phyloP scores from a whole-genome alignment of 2,113 vertebrate genomes.

The Oryzias melastigma region DNA sequence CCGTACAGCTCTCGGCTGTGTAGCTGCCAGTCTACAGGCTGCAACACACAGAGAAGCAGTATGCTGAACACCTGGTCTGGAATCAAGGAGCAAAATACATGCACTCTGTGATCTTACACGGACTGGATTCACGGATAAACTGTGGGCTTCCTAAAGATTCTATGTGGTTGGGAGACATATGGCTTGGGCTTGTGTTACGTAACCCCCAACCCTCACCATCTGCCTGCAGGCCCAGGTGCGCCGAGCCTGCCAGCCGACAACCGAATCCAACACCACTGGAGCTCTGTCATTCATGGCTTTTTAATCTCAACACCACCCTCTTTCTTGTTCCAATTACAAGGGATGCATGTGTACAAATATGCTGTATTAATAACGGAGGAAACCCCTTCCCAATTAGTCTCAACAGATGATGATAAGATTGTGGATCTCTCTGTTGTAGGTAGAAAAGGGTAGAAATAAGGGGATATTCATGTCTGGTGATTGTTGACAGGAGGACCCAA shows the following conservation, averaged over 20 bases:
- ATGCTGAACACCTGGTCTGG: conserved; percentile 73
- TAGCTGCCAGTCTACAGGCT: conserved; percentile 53
- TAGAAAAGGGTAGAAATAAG: conserved; percentile 38
- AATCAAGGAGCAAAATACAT: conserved; percentile 60
- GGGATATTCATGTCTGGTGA: conserved; percentile 34
- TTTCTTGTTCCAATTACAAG: conserved; percentile 66
- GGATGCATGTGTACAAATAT: conserved; percentile 55
- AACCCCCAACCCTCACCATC: conserved; percentile 78
- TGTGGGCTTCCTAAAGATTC: conserved; percentile 70
- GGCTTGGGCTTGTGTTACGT: conserved; percentile 73
- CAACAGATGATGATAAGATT: conserved; percentile 1
- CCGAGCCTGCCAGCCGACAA: conserved; percentile 63
- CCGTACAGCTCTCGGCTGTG: conserved; percentile 31
- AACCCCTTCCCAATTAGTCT: conserved; percentile 46
- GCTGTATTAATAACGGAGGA: conserved; percentile 39
- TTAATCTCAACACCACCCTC: conserved; percentile 53
- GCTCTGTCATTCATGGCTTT: conserved; percentile 71
- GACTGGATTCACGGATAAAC: conserved; percentile 50
- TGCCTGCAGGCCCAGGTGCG: conserved; percentile 78
- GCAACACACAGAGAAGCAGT: conserved; percentile 51
- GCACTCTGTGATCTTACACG: conserved; percentile 64
- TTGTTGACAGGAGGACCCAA: conserved; percentile 66
- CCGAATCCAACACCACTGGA: conserved; percentile 65
- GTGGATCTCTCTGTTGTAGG: conserved; percentile 16
- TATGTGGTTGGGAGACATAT: conserved; percentile 77